A percentile compares a stretch with the other conserved stretches of the same genome.
phyloP scores from a whole-genome alignment of 1,140 invertebrate species.

The Ceratina australensis region DNA sequence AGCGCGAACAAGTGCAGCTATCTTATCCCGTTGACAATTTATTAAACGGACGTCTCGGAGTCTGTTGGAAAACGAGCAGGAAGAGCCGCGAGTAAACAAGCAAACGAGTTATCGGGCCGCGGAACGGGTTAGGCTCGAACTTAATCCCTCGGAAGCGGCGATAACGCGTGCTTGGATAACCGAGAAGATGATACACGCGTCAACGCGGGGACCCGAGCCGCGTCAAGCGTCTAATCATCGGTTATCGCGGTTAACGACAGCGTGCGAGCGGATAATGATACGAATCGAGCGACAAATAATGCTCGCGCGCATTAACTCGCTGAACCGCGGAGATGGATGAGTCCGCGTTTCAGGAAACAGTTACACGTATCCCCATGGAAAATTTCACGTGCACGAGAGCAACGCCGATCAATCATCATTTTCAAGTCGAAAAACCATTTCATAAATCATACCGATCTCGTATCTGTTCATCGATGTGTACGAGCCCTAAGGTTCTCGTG shows the following conservation, averaged over 20 bases:
- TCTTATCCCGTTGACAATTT: no score
- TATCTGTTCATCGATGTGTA: slow-evolving; percentile 21
- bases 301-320: slow-evolving; percentile 12
- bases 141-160: slow-evolving; percentile 19
- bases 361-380: background rate
- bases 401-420: no score
- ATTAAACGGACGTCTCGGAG: no score
- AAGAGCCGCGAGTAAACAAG: background rate
- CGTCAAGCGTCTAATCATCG: slow-evolving; percentile 53
- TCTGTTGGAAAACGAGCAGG: background rate
- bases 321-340: background rate
- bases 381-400: background rate
- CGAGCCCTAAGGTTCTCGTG: slow-evolving; percentile 55
- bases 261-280: slow-evolving; percentile 49
- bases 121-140: background rate
- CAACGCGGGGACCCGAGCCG: slow-evolving; percentile 30
- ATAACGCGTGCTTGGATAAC: background rate
- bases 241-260: slow-evolving; percentile 56
- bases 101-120: background rate
- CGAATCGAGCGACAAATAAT: slow-evolving; percentile 49
- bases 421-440: background rate
- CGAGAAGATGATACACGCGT: slow-evolving; percentile 17
- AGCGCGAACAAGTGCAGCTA: no score
- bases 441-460: background rate
- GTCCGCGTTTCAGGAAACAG: background rate